Evolutionary conservation across 2,888 invertebrate genomes (phyloP), one percentile per base, ranked within the genome.

Genomic region (Pheosia gnoma): DNA sequence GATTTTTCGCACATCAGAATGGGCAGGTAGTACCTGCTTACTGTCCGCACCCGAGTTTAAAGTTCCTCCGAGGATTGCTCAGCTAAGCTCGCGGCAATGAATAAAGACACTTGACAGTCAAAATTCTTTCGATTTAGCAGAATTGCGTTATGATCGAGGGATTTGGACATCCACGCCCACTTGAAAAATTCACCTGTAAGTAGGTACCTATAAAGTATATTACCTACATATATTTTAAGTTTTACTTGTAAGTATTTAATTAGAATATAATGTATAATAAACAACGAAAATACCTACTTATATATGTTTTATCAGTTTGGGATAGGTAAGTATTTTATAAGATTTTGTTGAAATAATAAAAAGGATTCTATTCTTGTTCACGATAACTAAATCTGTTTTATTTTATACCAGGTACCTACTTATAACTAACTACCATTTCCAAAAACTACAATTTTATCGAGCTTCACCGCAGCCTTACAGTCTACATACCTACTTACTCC

Each of bases 331-430:
- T 25, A 57, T 70, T 70, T 59, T 58, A 66, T 63, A 57, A 70
- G 4, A 25, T 37, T 53, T 13, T 77, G 67, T 76, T 74, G 66
- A 61, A 67, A 60, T 64, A 75, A 75, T 70, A 74, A 77, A 77
- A 66, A 74, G 66, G 68, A 63, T 61, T 72, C 68, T 69, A 73
- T 70, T 68, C 60, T 67, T 73, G 73, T 74, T 75, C 61, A 70
- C 55, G 49, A 66, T 66, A 72, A 25, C 25, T 25, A 2, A 62
- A 60, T 68, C 72, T 72, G 61, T 65, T 13, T 67, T 25, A 7
- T 51, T 51, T 51, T 25, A 5, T 25, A 9, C 25, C 47, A 4
- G 25, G 25, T 2, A 25, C 25, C 25, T 25, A 25, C 25, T 25
- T 25, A 25, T 25, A 25, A 25, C 25, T 25, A 25, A 25, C 1